Evolutionary conservation across 2,888 invertebrate genomes (phyloP).

Genomic region (Lissocephala sabroskyi): DNA sequence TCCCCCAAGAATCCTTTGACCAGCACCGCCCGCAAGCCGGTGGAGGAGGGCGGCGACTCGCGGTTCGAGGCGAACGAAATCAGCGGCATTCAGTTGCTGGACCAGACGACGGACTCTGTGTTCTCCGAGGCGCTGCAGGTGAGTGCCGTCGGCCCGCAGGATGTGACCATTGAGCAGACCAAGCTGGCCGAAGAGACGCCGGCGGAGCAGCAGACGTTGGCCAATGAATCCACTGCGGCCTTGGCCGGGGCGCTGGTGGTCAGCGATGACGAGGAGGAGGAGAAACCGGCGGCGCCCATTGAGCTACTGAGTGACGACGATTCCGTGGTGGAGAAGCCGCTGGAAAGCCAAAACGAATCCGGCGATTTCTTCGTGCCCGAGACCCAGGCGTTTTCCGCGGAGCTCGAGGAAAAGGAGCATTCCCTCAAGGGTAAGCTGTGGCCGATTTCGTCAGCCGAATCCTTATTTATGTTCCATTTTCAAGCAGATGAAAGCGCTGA

Average conservation of each 20-base stretch:
- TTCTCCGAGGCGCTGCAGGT: slow-evolving; percentile 53
- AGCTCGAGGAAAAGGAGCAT: no score
- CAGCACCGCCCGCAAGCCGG: slow-evolving; percentile 35
- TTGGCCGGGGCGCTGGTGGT: slow-evolving; percentile 39
- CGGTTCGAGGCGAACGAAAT: slow-evolving; percentile 40
- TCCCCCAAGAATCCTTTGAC: slow-evolving; percentile 42
- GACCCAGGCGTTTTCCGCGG: no score
- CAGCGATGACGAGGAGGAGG: slow-evolving; percentile 40
- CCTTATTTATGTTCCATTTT: no score
- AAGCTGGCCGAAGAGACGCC: slow-evolving; percentile 12
- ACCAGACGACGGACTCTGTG: slow-evolving; percentile 59
- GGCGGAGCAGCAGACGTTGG: no score
- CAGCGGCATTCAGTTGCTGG: slow-evolving; percentile 64
- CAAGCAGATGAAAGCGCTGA: no score
- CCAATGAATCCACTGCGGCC: no score
- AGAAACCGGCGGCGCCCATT: no score
- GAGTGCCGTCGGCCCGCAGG: slow-evolving; percentile 37
- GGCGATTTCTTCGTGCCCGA: no score
- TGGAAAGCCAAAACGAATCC: slow-evolving; percentile 3
- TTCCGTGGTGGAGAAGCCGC: background rate
- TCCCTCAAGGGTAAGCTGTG: no score
- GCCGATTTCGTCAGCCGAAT: no score
- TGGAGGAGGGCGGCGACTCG: slow-evolving; percentile 6
- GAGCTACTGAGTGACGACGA: no score
- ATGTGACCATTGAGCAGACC: slow-evolving; percentile 40